A percentile compares a stretch with the other conserved stretches of the same genome.
Evolutionary conservation across 2,113 vertebrate genomes (phyloP).

Genomic region (Brevimyrus niger): DNA sequence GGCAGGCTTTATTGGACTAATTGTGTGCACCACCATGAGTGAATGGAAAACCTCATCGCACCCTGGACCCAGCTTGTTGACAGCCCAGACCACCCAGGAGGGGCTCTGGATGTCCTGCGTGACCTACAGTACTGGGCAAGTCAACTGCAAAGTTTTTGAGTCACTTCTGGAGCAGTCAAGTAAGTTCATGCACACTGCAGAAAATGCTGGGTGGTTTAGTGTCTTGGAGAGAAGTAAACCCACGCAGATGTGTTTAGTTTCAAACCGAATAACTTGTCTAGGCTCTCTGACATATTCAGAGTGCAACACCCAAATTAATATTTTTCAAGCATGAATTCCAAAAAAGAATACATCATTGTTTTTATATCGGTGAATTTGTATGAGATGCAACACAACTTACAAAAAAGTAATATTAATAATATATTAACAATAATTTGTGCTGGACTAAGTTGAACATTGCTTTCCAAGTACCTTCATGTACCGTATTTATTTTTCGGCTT

Average conservation of each 20-base stretch:
- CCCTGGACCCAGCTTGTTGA: conserved; percentile 66
- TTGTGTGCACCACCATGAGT: conserved; percentile 71
- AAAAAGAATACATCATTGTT: neutral
- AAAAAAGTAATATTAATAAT: neutral
- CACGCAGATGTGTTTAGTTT: neutral
- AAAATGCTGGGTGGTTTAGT: neutral
- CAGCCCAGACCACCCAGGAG: conserved; percentile 66
- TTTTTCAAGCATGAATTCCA: neutral
- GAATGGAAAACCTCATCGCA: conserved; percentile 55
- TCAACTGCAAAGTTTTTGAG: conserved; percentile 71
- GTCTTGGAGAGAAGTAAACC: neutral
- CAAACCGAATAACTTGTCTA: neutral
- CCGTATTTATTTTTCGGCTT: neutral
- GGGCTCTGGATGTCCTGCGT: conserved; percentile 77
- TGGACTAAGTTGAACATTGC: neutral
- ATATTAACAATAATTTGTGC: neutral
- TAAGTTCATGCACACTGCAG: conserved; percentile 42
- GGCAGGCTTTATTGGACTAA: conserved; percentile 62
- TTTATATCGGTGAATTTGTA: neutral
- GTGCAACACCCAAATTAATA: neutral
- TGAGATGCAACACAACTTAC: neutral
- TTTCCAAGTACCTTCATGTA: neutral
- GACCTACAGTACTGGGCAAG: conserved; percentile 69
- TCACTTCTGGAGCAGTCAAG: conserved; percentile 63
- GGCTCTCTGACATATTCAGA: neutral